Base-by-base conservation (phyloP, 2,888 invertebrate species). In the Tholera decimalis region DNA sequence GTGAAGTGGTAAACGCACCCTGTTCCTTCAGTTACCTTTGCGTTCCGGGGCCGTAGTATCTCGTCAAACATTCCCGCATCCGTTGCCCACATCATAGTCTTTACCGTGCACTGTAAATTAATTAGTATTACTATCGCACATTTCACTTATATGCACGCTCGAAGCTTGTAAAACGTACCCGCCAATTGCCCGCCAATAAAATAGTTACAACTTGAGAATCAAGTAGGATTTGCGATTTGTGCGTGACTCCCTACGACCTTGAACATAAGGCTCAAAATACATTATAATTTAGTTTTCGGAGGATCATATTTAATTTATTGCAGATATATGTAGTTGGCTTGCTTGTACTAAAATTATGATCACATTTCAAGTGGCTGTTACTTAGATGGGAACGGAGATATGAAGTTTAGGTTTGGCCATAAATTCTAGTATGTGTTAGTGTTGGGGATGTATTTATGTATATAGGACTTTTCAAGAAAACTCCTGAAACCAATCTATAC, bases 181-280 rank as follows among this genome's bases (percentile, higher is more conserved):
- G 33, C 66, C 77, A 77, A 79, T 83, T 8, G 39, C 65, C 79
- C 68, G 33, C 66, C 77, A 77, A 79, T 83, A 78, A 87, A 89
- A 89, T 88, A 91, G 88, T 90, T 90, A 91, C 90, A 88, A 85
- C 90, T 86, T 82, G 84, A 85, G 88, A 88, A 86, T 84, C 86
- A 84, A 89, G 85, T 85, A 85, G 85, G 85, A 85, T 88, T 86
- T 86, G 84, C 86, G 79, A 83, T 83, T 83, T 73, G 79, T 70
- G 80, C 72, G 71, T 81, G 79, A 44, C 57, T 46, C 71, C 62
- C 51, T 80, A 67, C 69, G 58, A 57, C 83, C 79, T 80, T 77
- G 70, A 44, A 56, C 62, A 74, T 79, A 82, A 83, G 53, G 81
- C 70, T 82, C 83, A 80, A 74, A 79, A 74, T 82, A 83, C 80